These are phyloP conservation scores for Diploscapter pachys DNA, from an alignment of 1,140 invertebrate species.

Conservation along the genomic window DNA sequence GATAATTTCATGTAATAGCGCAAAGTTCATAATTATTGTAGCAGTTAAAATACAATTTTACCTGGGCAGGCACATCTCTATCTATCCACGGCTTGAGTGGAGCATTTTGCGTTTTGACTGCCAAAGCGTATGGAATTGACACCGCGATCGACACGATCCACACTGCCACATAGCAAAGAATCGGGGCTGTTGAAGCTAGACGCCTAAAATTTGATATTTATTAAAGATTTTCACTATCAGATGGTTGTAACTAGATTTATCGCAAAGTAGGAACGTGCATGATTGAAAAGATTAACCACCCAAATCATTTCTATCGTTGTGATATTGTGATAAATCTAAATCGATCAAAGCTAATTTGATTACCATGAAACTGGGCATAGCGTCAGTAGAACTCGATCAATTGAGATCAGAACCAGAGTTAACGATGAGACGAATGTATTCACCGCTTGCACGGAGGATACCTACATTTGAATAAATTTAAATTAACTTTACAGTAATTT, in stretches of 20 bases:
- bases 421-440: slow-evolving; percentile 58
- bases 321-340: too few species aligned
- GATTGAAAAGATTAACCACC: too few species aligned
- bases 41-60: not conserved
- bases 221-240: too few species aligned
- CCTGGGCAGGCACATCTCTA: slow-evolving; percentile 38
- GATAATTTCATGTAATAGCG: too few species aligned
- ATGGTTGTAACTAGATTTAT: too few species aligned
- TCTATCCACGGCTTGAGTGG: slow-evolving; percentile 28
- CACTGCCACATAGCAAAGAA: slow-evolving; percentile 52
- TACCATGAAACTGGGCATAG: slow-evolving; percentile 56
- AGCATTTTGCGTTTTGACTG: slow-evolving; percentile 48
- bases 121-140: slow-evolving; percentile 54
- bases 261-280: too few species aligned
- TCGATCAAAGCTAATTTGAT: not conserved
- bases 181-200: slow-evolving; percentile 53
- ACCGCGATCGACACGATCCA: slow-evolving; percentile 53
- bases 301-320: too few species aligned
- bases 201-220: slow-evolving; percentile 34
- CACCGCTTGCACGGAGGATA: slow-evolving; percentile 56
- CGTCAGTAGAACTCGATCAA: slow-evolving; percentile 57
- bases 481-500: too few species aligned
- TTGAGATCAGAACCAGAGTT: slow-evolving; percentile 55
- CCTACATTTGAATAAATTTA: slow-evolving; percentile 32
- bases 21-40: too few species aligned